phyloP scores from a whole-genome alignment of 2,888 invertebrate genomes.

The Labia minor region DNA sequence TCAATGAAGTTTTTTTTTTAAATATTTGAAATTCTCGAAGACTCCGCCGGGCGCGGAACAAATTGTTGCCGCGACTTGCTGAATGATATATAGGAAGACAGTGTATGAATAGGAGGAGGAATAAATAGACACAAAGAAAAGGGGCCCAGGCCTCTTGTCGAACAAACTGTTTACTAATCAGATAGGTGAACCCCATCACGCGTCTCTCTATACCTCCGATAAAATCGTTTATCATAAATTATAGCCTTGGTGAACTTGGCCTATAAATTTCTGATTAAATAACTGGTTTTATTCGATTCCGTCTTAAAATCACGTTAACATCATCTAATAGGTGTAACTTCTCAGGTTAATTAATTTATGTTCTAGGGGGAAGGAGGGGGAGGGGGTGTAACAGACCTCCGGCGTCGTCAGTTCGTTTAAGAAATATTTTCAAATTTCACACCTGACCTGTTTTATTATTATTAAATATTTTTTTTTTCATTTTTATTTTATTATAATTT shows the following conservation, averaged over 20 bases:
- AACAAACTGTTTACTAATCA: conserved; percentile 13
- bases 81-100: not conserved
- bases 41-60: not conserved
- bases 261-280: conserved; percentile 7
- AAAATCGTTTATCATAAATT: conserved; percentile 13
- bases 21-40: not conserved
- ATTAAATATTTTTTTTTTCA: not conserved
- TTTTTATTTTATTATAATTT: too few species aligned
- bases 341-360: conserved; percentile 7
- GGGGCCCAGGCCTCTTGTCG: not conserved
- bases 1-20: not conserved
- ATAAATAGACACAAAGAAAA: not conserved
- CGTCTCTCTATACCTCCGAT: not conserved
- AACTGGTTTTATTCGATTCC: not conserved
- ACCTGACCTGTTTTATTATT: not conserved
- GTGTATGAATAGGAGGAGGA: not conserved
- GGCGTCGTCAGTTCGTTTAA: not conserved
- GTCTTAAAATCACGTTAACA: conserved; percentile 4
- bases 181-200: not conserved
- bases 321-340: not conserved
- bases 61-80: not conserved
- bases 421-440: not conserved
- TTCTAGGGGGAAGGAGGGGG: too few species aligned
- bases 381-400: too few species aligned
- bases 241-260: conserved; percentile 1